A percentile compares a stretch with the other conserved stretches of the same genome.
Conservation (phyloP, 2,888 invertebrate species). For the Aelia acuminata region DNA sequence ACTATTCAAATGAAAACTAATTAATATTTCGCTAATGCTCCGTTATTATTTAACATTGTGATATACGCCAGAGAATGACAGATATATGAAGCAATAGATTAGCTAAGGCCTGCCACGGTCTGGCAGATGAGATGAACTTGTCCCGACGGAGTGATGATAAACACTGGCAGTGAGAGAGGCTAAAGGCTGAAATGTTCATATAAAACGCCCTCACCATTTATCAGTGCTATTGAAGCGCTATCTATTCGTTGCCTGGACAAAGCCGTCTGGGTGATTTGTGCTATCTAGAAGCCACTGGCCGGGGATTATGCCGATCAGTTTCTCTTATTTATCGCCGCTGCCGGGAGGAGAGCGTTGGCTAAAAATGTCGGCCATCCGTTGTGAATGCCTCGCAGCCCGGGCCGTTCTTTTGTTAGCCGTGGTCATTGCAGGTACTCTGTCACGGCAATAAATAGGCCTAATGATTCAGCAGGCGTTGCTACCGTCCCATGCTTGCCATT, state of each 20-base stretch:
- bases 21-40: not conserved
- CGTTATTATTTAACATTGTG: not conserved
- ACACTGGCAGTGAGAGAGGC: not conserved
- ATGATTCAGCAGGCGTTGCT: not conserved
- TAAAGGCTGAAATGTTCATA: slow-evolving; percentile 6
- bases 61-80: not conserved
- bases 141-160: not conserved
- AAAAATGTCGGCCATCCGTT: slow-evolving; percentile 28
- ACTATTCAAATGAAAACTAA: too few species aligned
- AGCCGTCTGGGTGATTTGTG: slow-evolving; percentile 20
- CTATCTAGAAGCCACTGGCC: slow-evolving; percentile 8
- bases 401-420: not conserved
- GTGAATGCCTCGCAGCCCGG: not conserved
- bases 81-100: not conserved
- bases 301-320: slow-evolving; percentile 31
- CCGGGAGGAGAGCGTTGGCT: not conserved
- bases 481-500: not conserved
- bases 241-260: not conserved
- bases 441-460: not conserved
- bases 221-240: slow-evolving; percentile 9
- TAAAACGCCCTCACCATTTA: not conserved
- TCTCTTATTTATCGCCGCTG: slow-evolving; percentile 15
- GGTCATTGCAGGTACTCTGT: not conserved
- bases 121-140: slow-evolving; percentile 6
- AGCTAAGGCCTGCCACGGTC: not conserved